Percentiles rank a stretch among this genome's conserved stretches.
These are phyloP conservation scores for Portevinia maculata DNA, from an alignment of 2,888 invertebrate genomes.

Conservation along the genomic window DNA sequence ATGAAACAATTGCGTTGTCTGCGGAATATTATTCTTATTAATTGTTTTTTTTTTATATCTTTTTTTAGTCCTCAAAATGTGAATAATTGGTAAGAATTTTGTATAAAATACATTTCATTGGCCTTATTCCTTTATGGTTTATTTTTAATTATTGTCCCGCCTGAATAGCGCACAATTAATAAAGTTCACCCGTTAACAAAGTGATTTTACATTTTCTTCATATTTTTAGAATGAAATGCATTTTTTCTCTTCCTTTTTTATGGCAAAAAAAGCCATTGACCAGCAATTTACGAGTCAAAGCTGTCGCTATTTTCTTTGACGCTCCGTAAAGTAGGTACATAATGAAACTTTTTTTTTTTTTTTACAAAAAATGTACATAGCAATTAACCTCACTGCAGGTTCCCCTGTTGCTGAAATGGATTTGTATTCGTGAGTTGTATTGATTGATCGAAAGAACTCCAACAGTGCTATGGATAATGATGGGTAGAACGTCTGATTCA, in stretches of 20 bases:
- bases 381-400: slow-evolving; percentile 61
- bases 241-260: not conserved
- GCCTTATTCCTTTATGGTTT: not conserved
- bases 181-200: slow-evolving; percentile 15
- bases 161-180: not conserved
- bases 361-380: slow-evolving; percentile 18
- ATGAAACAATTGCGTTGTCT: slow-evolving; percentile 36
- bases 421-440: slow-evolving; percentile 10
- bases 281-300: slow-evolving; percentile 15
- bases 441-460: slow-evolving; percentile 37
- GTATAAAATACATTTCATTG: not conserved
- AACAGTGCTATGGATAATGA: slow-evolving; percentile 6
- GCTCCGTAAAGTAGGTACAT: not conserved
- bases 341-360: not conserved
- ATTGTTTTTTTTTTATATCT: not conserved
- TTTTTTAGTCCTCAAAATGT: not conserved
- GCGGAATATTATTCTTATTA: not conserved
- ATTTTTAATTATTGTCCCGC: not conserved
- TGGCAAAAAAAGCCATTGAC: slow-evolving; percentile 1
- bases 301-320: slow-evolving; percentile 15
- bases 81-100: not conserved
- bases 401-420: slow-evolving; percentile 29
- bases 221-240: slow-evolving; percentile 13
- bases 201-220: not conserved
- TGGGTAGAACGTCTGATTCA: slow-evolving; percentile 21